Evolutionary conservation across 37 sponge, comb jelly and placozoan species (phyloP).

Genomic region (Cliona cf. orientalis): DNA sequence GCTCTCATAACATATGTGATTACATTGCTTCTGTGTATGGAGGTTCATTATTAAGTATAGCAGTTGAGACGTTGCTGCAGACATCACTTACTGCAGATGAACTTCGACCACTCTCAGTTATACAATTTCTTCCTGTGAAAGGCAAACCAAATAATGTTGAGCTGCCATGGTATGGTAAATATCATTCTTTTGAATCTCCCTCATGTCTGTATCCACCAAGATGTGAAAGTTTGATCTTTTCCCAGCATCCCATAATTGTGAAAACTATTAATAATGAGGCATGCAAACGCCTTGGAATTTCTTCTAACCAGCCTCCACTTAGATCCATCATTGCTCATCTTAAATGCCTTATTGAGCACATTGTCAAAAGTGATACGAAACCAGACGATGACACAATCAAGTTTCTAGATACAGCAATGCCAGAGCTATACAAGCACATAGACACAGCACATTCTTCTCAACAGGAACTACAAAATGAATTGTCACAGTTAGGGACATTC

Average conservation of each 20-base stretch:
- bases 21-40: constrained; percentile 18
- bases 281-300: constrained; percentile 10
- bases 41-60: no score
- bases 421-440: no score
- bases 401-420: no score
- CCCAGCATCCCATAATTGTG: constrained; percentile 7
- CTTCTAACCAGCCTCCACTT: not conserved
- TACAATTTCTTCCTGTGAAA: constrained; percentile 38
- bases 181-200: constrained; percentile 1
- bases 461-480: no score
- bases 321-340: constrained; percentile 24
- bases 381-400: no score
- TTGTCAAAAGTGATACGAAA: no score
- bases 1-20: constrained; percentile 12
- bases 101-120: constrained; percentile 2
- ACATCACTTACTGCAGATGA: no score
- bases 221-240: constrained; percentile 14
- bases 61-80: not conserved
- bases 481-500: constrained; percentile 5
- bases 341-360: no score
- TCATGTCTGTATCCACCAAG: constrained; percentile 1
- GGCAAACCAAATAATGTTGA: constrained; percentile 17
- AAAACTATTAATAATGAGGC: not conserved
- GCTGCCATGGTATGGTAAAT: constrained; percentile 48
- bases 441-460: no score